Conservation (phyloP, 2,888 invertebrate species). For the Phengaris alcon region DNA sequence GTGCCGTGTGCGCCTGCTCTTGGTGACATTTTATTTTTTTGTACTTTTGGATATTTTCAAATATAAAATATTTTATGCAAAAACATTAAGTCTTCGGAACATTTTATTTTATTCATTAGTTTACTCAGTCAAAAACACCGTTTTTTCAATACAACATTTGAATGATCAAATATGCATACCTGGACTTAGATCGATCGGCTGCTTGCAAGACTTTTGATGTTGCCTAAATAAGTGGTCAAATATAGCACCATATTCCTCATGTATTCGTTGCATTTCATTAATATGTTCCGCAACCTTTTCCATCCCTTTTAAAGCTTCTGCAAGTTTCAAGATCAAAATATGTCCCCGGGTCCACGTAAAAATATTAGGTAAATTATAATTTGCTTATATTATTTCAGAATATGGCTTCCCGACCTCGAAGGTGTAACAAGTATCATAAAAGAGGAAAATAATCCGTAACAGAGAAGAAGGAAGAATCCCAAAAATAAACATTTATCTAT, state of each 20-base stretch:
- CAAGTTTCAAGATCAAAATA: constrained; percentile 27
- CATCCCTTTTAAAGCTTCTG: constrained; percentile 98
- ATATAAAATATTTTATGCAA: no score
- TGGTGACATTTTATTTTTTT: neutral
- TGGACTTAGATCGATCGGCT: constrained; percentile 96
- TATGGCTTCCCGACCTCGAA: neutral
- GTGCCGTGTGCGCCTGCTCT: neutral
- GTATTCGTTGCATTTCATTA: constrained; percentile 99
- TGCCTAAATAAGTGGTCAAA: constrained; percentile 98
- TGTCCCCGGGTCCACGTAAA: neutral
- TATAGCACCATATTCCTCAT: constrained; percentile 99
- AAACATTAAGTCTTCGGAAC: no score
- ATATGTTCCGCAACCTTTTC: constrained; percentile 99
- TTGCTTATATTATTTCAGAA: neutral
- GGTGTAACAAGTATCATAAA: neutral
- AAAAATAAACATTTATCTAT: constrained; percentile 14
- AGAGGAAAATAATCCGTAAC: neutral
- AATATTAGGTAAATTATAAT: neutral
- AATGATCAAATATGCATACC: constrained; percentile 54
- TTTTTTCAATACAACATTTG: neutral
- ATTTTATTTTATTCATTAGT: no score
- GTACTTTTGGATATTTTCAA: no score
- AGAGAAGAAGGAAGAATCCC: neutral
- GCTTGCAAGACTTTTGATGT: constrained; percentile 96
- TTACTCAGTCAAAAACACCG: no score